A percentile compares a stretch with the other conserved stretches of the same genome.
phyloP scores from a whole-genome alignment of 2,888 invertebrate species.

The Synergus japonicus region DNA sequence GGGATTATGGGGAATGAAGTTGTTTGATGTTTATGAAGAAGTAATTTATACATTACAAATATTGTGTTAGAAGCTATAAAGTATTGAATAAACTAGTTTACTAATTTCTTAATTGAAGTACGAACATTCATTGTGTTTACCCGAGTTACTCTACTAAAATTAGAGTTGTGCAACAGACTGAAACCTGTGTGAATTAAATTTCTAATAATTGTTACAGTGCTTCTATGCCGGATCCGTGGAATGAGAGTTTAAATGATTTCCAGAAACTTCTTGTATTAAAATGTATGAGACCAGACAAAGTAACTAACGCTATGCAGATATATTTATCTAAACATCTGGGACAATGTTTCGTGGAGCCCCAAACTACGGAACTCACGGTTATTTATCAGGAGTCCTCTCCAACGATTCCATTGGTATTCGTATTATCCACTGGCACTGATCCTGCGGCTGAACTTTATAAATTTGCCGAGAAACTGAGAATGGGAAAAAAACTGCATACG shows the following conservation, averaged over 20 bases:
- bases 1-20: too few relatives aligned
- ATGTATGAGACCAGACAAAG: conserved; percentile 90
- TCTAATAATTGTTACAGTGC: too few relatives aligned
- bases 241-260: conserved; percentile 83
- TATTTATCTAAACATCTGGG: conserved; percentile 86
- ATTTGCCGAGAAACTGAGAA: conserved; percentile 90
- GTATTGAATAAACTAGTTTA: too few relatives aligned
- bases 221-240: conserved; percentile 83
- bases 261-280: conserved; percentile 89
- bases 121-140: too few relatives aligned
- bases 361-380: conserved; percentile 89
- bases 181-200: too few relatives aligned
- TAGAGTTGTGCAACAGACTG: too few relatives aligned
- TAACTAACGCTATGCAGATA: conserved; percentile 88
- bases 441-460: conserved; percentile 90
- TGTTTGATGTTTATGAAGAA: too few relatives aligned
- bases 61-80: too few relatives aligned
- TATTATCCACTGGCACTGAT: conserved; percentile 94
- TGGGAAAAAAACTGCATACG: conserved; percentile 86
- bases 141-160: too few relatives aligned
- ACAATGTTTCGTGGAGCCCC: conserved; percentile 89
- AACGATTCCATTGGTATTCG: conserved; percentile 89
- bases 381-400: conserved; percentile 90
- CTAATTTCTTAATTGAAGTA: too few relatives aligned
- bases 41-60: background rate